Evolutionary conservation across 2,888 invertebrate species (phyloP), one percentile per base, ranked within the genome.

Genomic region (Oligia strigilis): DNA sequence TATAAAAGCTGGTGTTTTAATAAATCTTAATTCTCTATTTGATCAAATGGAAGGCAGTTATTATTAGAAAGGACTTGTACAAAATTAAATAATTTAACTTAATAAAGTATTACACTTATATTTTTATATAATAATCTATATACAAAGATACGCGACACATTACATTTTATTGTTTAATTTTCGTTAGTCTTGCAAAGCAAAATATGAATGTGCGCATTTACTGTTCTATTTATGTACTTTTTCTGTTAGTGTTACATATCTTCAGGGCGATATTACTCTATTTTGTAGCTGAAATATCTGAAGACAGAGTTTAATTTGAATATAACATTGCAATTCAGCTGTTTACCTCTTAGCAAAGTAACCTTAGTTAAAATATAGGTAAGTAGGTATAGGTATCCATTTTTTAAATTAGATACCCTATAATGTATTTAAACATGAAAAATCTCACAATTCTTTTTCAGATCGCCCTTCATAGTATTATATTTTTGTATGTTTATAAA

Each of bases 161-260:
- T 80, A 46, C 36, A 46, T 29, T n/a, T 66, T 81, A 82, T 82
- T 85, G 85, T 85, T 82, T 70, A 40, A 62, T 65, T 36, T 84
- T 52, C 4, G 19, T 43, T 65, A 60, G n/a, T 29, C 43, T 66
- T 60, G 80, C 60, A 74, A 85, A 85, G 29, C 49, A 82, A 72
- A 69, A 64, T 58, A 84, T 49, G 3, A 70, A 85, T 81, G 82
- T 82, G 85, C 85, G 81, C 60, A 60, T 69, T 72, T 49, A 69
- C 23, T 36, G 17, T 46, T 55, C 6, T 43, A 43, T 49, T 23
- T 40, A 52, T 2, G 17, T 52, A 43, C 0, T 19, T 43, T 71
- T 43, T 52, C 3, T 72, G 3, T 60, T 13, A 19, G 6, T 66
- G 19, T 23, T 17, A 40, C 8, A n/a, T 58, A 8, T 9, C 19